phyloP scores from a whole-genome alignment of 2,797 vertebrate species.

The Mus minutoides region DNA sequence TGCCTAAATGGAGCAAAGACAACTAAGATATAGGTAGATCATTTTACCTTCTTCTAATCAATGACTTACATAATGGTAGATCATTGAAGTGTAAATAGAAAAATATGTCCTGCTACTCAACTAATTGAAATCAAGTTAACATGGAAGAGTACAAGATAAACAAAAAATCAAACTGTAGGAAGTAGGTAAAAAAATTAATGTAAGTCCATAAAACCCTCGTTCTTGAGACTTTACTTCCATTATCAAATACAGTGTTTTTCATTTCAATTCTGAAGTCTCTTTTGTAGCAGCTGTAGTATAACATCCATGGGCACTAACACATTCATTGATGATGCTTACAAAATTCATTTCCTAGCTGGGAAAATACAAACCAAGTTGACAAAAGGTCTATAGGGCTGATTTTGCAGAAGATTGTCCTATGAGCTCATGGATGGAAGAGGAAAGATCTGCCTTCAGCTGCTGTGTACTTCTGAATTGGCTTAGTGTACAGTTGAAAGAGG shows the following conservation, averaged over 20 bases:
- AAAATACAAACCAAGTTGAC: neutral
- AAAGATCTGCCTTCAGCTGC: neutral
- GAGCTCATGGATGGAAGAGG: neutral
- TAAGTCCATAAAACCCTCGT: neutral
- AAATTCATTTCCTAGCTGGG: neutral
- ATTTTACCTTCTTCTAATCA: conserved; percentile 55
- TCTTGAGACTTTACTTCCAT: neutral
- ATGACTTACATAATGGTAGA: neutral
- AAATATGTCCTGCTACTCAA: neutral
- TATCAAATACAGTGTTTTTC: neutral
- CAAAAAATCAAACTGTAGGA: neutral
- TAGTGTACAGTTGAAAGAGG: neutral
- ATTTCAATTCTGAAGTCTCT: neutral
- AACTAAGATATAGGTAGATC: neutral
- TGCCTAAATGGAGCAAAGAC: neutral
- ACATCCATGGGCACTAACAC: neutral
- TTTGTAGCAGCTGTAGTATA: neutral
- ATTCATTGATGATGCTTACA: neutral
- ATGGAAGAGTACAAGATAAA: neutral
- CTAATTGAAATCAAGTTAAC: conserved; percentile 9
- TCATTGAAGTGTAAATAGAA: conserved; percentile 43
- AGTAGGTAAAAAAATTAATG: conserved; percentile 12
- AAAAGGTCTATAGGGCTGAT: neutral
- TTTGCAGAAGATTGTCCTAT: neutral
- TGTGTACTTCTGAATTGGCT: neutral